Percentiles rank a stretch among this genome's conserved stretches.
Conservation (phyloP, 2,113 vertebrate species). For the Rissa tridactyla region DNA sequence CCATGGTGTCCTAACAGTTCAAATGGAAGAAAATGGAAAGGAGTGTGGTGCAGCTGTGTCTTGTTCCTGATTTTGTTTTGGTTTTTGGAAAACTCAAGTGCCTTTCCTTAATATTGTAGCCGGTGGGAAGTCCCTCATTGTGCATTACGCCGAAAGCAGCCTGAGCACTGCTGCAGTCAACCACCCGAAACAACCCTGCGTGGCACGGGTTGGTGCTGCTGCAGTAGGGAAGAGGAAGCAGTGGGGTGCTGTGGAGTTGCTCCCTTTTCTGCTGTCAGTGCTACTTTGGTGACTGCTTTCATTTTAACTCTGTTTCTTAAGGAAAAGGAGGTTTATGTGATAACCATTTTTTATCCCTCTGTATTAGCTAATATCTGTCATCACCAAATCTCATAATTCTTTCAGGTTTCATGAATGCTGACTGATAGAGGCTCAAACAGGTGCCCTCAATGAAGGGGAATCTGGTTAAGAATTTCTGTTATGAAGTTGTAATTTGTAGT, state of each 20-base stretch:
- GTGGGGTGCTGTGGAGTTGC: background rate
- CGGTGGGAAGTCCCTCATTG: background rate
- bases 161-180: background rate
- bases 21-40: background rate
- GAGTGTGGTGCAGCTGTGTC: background rate
- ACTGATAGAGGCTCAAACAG: background rate
- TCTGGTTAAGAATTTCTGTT: background rate
- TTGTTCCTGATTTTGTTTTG: background rate
- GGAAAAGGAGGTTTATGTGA: background rate
- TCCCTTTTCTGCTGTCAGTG: background rate
- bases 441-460: background rate
- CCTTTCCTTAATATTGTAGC: background rate
- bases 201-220: background rate
- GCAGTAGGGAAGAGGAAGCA: background rate
- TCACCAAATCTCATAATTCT: background rate
- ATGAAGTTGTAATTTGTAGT: background rate
- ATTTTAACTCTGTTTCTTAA: background rate
- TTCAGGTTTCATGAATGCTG: accelerated
- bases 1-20: background rate
- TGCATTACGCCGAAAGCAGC: background rate
- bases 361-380: background rate
- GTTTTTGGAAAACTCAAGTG: background rate
- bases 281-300: background rate
- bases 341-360: background rate
- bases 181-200: background rate